Base-by-base conservation (phyloP, 2,113 vertebrate genomes). In the Apistogramma diplotaenia region DNA sequence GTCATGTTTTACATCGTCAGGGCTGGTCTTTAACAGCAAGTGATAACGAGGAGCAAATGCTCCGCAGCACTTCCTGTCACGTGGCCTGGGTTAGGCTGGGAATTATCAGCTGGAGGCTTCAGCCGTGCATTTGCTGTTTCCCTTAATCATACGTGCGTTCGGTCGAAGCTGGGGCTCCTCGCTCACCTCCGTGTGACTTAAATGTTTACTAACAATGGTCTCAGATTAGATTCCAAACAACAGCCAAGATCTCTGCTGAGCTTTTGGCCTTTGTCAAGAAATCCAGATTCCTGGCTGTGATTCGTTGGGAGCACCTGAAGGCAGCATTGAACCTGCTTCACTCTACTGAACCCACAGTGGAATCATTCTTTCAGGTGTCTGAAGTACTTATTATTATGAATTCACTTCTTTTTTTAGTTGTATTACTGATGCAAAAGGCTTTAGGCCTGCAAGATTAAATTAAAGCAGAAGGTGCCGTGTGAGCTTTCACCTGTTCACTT, bases 1-100 rank as follows among this genome's bases (percentile, higher is more conserved):
- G 60, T 67, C 49, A 25, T 67, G 76, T 78, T 74, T 76, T 72
- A 82, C 25, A 8, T 58, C 62, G 76, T 83, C 86, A 18, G 61
- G 3, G 43, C 35, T 54, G 1, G 15, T 76, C 8, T 13, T 62
- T 49, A 53, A 56, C 84, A 51, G 73, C n/a, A 19, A 25, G 23
- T 11, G 25, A 77, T 43, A 73, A 84, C 56, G 62, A 87, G 59
- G 75, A 87, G 75, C 16, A 83, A 54, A 74, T 25, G 21, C 54
- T 27, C 18, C 16, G 1, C 19, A 31, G 6, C n/a, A 35, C 67
- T 78, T 86, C 75, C 82, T 77, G 80, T 81, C 35, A 79, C 62
- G 4, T 58, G 33, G 31, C 5, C 53, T 2, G 21, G 11, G 6
- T 27, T 11, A 40, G 25, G 21, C 5, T 21, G 5, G 2, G 40